Percentiles rank a stretch among this genome's conserved stretches.
Evolutionary conservation across 2,888 invertebrate genomes (phyloP).

Genomic region (Coenonympha arcania): DNA sequence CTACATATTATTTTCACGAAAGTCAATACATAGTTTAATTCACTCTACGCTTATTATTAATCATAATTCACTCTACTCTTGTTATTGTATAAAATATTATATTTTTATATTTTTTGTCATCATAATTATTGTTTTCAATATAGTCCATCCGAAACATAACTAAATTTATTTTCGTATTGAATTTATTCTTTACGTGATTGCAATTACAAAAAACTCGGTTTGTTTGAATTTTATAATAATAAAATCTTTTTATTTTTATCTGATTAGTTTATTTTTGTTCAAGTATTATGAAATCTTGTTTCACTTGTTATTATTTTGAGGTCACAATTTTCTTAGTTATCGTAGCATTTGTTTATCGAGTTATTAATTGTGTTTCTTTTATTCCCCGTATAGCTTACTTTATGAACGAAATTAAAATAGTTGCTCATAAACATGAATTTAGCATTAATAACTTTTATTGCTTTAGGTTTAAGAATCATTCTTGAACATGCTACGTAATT

Average conservation of each 20-base stretch:
- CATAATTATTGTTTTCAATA: constrained; percentile 25
- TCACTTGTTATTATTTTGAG: too few relatives aligned
- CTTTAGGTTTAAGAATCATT: neutral
- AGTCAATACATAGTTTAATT: too few relatives aligned
- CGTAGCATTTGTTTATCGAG: too few relatives aligned
- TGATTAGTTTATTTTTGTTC: too few relatives aligned
- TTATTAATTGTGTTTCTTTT: too few relatives aligned
- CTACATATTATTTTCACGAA: too few relatives aligned
- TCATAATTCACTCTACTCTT: constrained; percentile 7
- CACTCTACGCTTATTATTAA: too few relatives aligned
- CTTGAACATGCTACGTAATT: neutral
- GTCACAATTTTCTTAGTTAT: too few relatives aligned
- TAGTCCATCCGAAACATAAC: constrained; percentile 13
- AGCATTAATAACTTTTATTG: neutral
- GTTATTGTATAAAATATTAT: constrained; percentile 10
- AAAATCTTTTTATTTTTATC: constrained; percentile 2
- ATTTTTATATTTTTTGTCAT: constrained; percentile 16
- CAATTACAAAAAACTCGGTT: constrained; percentile 24
- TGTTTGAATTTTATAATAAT: constrained; percentile 13
- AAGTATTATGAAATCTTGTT: too few relatives aligned
- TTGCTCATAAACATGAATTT: neutral
- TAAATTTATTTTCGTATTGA: constrained; percentile 22
- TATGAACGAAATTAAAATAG: too few relatives aligned
- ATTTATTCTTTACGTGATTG: constrained; percentile 24
- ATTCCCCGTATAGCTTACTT: too few relatives aligned